Evolutionary conservation across 2,113 vertebrate species (phyloP).

Genomic region (Myanophis thanlyinensis): DNA sequence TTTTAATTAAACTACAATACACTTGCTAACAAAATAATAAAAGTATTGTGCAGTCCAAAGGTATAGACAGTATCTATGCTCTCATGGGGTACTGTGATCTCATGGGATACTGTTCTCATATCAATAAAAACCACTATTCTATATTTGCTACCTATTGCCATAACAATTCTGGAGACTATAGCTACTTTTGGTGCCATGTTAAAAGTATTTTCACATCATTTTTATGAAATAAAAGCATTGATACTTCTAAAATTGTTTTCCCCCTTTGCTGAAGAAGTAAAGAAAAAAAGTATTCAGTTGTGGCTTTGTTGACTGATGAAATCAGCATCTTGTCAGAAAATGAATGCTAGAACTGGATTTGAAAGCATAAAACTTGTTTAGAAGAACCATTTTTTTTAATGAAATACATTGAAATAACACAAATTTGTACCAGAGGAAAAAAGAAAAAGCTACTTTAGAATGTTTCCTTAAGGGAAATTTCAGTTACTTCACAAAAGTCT

Average conservation of each 20-base stretch:
- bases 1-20: not conserved
- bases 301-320: constrained; percentile 22
- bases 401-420: constrained; percentile 1
- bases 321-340: constrained; percentile 16
- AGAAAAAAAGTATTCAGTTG: not conserved
- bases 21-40: not conserved
- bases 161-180: constrained; percentile 8
- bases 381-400: not conserved
- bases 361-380: not conserved
- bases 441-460: not conserved
- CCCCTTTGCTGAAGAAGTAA: constrained; percentile 15
- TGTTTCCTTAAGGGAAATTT: not conserved
- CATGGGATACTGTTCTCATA: not conserved
- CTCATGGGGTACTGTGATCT: not conserved
- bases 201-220: not conserved
- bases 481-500: not conserved
- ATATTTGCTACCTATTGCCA: not conserved
- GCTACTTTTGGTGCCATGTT: not conserved
- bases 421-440: not conserved
- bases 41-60: not conserved
- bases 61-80: too few relatives aligned
- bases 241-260: constrained; percentile 25
- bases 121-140: not conserved
- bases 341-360: not conserved
- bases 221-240: not conserved